A percentile compares a stretch with the other conserved stretches of the same genome.
Conservation (phyloP, 1,140 invertebrate species). For the Mizuhopecten yessoensis region DNA sequence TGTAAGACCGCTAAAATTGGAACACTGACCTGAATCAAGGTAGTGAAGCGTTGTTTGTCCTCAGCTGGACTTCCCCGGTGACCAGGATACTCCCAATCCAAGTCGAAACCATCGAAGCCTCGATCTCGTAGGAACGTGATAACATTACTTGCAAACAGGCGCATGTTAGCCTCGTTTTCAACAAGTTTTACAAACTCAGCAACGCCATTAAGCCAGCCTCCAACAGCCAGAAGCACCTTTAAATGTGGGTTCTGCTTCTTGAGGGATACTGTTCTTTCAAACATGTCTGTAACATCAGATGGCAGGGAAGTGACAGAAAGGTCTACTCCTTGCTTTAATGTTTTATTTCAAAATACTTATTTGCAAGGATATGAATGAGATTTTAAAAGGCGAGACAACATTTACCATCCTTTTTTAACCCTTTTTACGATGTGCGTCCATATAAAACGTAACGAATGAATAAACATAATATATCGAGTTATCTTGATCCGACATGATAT, state of each 20-base stretch:
- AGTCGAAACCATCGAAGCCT: constrained; percentile 73
- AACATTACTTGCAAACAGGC: constrained; percentile 81
- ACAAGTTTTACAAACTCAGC: constrained; percentile 56
- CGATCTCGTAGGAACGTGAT: constrained; percentile 95
- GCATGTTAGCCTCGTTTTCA: constrained; percentile 53
- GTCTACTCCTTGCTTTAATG: too few relatives aligned
- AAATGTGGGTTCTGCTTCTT: constrained; percentile 94
- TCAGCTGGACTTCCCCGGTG: background rate
- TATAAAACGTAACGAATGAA: too few relatives aligned
- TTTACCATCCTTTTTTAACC: too few relatives aligned
- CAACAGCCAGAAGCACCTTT: constrained; percentile 70
- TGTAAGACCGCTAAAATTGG: too few relatives aligned
- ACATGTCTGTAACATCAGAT: constrained; percentile 69
- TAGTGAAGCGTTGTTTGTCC: constrained; percentile 1
- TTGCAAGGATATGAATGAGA: too few relatives aligned
- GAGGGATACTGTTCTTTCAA: constrained; percentile 82
- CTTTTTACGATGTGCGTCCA: too few relatives aligned
- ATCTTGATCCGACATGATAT: too few relatives aligned
- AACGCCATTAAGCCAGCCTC: constrained; percentile 83
- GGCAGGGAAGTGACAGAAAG: constrained; percentile 81
- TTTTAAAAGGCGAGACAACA: too few relatives aligned
- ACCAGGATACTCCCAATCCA: constrained; percentile 80
- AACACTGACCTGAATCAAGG: constrained; percentile 86
- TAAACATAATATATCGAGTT: too few relatives aligned
- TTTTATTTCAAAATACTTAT: too few relatives aligned